A percentile compares a stretch with the other conserved stretches of the same genome.
Evolutionary conservation across 2,113 vertebrate genomes (phyloP).

Genomic region (Gymnobelideus leadbeateri): DNA sequence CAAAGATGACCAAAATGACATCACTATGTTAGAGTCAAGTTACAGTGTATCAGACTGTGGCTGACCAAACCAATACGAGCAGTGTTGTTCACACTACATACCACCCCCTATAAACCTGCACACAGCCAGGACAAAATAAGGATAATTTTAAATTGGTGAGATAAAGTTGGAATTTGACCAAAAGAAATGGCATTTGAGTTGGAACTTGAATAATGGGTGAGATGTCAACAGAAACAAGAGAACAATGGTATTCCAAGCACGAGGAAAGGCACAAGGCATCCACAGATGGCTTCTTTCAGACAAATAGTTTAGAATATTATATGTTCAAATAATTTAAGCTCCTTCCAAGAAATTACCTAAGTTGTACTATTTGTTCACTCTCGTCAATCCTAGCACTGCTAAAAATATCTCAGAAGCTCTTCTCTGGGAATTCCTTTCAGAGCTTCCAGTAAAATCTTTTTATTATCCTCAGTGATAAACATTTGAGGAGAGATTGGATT

Average conservation of each 20-base stretch:
- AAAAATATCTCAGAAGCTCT: not conserved
- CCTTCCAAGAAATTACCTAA: not conserved
- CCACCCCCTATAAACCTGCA: not conserved
- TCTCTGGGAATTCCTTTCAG: not conserved
- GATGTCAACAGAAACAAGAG: not conserved
- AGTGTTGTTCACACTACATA: not conserved
- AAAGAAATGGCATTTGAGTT: not conserved
- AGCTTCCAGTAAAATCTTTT: not conserved
- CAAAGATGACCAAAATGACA: no score
- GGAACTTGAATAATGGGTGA: not conserved
- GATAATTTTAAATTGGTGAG: not conserved
- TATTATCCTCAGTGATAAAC: not conserved
- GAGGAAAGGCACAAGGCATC: not conserved
- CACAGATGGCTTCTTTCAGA: not conserved
- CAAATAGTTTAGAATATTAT: not conserved
- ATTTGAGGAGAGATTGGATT: not conserved
- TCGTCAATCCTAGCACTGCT: not conserved
- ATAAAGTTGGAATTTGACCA: not conserved
- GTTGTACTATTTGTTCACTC: not conserved
- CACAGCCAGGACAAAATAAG: not conserved
- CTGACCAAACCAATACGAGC: no score
- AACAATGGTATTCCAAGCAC: not conserved
- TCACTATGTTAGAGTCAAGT: no score
- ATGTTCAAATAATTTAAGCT: not conserved
- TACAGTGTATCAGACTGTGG: no score